phyloP scores from a whole-genome alignment of 1,140 invertebrate species.

The Samia ricini region DNA sequence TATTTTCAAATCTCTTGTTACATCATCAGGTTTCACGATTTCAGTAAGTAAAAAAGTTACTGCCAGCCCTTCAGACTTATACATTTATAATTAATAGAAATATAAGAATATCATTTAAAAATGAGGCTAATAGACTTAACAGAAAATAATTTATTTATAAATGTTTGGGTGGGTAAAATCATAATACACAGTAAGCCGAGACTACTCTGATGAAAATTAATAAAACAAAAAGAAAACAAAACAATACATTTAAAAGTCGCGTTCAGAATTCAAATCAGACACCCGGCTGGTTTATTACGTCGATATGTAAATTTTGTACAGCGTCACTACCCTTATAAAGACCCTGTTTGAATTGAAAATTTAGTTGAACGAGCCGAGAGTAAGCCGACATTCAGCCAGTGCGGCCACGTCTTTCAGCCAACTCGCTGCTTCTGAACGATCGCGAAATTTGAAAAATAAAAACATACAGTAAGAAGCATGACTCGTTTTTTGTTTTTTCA shows the following conservation, averaged over 20 bases:
- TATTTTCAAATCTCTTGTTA: too few species aligned
- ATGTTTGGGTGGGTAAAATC: background rate
- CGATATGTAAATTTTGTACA: constrained; percentile 75
- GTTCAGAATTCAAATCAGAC: constrained; percentile 65
- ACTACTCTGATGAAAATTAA: background rate
- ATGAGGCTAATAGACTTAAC: too few species aligned
- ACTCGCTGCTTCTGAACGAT: constrained; percentile 44
- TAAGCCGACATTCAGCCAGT: constrained; percentile 59
- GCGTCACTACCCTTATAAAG: constrained; percentile 76
- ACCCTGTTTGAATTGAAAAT: constrained; percentile 77
- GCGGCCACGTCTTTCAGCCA: constrained; percentile 69
- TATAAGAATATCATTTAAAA: too few species aligned
- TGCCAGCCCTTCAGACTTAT: too few species aligned
- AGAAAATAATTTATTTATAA: too few species aligned
- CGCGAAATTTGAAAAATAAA: constrained; percentile 1
- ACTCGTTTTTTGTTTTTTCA: background rate
- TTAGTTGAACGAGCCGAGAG: constrained; percentile 60
- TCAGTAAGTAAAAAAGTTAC: too few species aligned
- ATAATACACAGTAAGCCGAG: background rate
- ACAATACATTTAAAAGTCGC: constrained; percentile 14
- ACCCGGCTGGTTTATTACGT: constrained; percentile 70
- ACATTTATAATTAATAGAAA: too few species aligned
- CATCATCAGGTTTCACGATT: too few species aligned
- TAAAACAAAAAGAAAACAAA: background rate
- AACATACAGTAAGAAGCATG: too few species aligned